phyloP scores from a whole-genome alignment of 2,797 vertebrate species.

The Aselliscus stoliczkanus region DNA sequence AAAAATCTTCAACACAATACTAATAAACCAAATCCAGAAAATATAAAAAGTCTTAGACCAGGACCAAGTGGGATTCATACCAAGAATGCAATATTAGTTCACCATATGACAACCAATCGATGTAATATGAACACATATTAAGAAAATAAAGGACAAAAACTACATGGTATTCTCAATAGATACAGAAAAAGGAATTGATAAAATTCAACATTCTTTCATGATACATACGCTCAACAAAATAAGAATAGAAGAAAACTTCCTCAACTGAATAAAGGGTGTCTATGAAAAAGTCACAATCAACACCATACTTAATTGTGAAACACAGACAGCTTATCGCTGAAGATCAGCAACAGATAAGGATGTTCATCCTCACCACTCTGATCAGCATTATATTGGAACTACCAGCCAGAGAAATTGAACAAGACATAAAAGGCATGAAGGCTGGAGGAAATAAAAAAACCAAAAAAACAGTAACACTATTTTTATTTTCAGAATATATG shows the following conservation, averaged over 20 bases:
- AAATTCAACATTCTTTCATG: not conserved
- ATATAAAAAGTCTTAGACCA: not conserved
- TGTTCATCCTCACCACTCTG: not conserved
- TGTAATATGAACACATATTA: not conserved
- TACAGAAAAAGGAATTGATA: not conserved
- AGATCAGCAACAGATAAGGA: not conserved
- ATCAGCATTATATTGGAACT: not conserved
- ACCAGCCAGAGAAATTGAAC: not conserved
- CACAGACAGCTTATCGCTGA: not conserved
- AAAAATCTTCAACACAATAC: not conserved
- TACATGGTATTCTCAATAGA: not conserved
- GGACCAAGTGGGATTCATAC: not conserved
- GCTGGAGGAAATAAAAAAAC: not conserved
- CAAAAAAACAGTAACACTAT: not conserved
- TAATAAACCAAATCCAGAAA: not conserved
- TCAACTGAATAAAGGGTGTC: not conserved
- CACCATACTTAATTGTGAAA: not conserved
- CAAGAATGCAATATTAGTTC: not conserved
- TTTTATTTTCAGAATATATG: not conserved
- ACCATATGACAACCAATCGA: not conserved
- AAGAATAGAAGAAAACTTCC: not conserved
- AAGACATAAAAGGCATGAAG: not conserved
- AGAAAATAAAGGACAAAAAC: not conserved
- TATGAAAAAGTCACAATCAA: not conserved
- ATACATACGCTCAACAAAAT: not conserved